Base-by-base conservation (phyloP, 2,797 vertebrate species). In the Heterohyrax brucei region DNA sequence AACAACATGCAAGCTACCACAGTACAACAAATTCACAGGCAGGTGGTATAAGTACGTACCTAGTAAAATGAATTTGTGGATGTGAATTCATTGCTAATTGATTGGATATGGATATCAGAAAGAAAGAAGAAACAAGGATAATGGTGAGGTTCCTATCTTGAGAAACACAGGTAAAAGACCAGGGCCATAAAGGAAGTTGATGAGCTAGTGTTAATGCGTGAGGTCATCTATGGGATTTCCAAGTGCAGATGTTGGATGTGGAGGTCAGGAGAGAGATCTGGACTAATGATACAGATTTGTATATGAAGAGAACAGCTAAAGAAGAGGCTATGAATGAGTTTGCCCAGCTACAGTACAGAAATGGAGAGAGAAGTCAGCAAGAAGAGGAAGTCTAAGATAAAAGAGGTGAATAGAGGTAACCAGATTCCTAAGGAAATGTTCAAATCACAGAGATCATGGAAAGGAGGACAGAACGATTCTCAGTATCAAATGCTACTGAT, bases 61-160 rank as follows among this genome's bases (percentile, higher is more conserved):
- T 24, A 56, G 7, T 16, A 7, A 5, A 21, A 48, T 16, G 4
- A n/a, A 66, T 70, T 59, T 59, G 79, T 0, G 76, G 76, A 39
- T 39, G 39, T 39, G 39, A 39, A 39, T 39, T 39, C 39, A 39
- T 39, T 50, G 46, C 22, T 33, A 56, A 53, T 1, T 53, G 33
- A 61, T 39, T 46, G 16, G 46, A 10, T 62, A 13, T 7, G 76
- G 88, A 22, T 22, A 28, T 68, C 53, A 93, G 28, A 81, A 89
- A 83, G 53, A 80, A n/a, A 24, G 12, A 83, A 13, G 30, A 64
- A 91, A 79, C 16, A 80, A 80, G 30, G 91, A 61, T 78, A 85
- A 95, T 9, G 28, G 7, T 61, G 28, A 62, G 53, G 33, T 30
- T 70, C 87, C 66, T 78, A 13, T 73, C 19, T 22, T 81, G 39